Evolutionary conservation across 2,888 invertebrate genomes (phyloP), one percentile per base, ranked within the genome.

Genomic region (Drosophila lacicola): DNA sequence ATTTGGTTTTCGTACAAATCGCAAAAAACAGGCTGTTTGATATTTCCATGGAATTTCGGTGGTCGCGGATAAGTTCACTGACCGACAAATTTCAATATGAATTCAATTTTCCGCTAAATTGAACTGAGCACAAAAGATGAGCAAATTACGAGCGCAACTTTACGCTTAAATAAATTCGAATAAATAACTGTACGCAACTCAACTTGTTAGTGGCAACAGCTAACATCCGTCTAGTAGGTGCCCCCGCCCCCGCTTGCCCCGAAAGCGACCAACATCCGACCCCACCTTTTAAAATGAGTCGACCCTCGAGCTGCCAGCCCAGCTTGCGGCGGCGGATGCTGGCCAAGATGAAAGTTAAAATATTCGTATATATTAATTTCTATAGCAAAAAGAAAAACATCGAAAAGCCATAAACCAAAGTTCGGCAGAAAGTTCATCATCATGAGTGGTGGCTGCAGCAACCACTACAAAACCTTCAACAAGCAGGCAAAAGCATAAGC

Each of bases 101-200:
- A 82, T 82, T 82, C 72, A 82, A 82, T 82, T 82, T 82, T 82
- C 82, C 81, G 67, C 80, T 65, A 82, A 82, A 82, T 82, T 82
- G 77, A 77, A 70, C 79, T 69, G 78, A 73, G 72, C 79, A 77
- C 72, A 71, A 79, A 79, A 81, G 80, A 80, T 78, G 80, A 69
- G 80, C 64, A 81, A 81, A 77, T 79, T 78, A 72, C 66, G 70
- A 63, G 66, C 67, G 72, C 60, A 77, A 51, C 50, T 74, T 82
- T 74, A 70, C 80, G 81, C 81, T 78, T 66, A 77, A 82, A 82
- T 82, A 74, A 82, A 82, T 82, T 73, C 77, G 51, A 64, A 81
- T 81, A 79, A 81, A 81, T 82, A 81, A 79, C 70, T 70, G 54
- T 60, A 55, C 60, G 64, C 62, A 76, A 54, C 80, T 50, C 42